Evolutionary conservation across 2,888 invertebrate genomes (phyloP).

Genomic region (Spilarctia lutea): DNA sequence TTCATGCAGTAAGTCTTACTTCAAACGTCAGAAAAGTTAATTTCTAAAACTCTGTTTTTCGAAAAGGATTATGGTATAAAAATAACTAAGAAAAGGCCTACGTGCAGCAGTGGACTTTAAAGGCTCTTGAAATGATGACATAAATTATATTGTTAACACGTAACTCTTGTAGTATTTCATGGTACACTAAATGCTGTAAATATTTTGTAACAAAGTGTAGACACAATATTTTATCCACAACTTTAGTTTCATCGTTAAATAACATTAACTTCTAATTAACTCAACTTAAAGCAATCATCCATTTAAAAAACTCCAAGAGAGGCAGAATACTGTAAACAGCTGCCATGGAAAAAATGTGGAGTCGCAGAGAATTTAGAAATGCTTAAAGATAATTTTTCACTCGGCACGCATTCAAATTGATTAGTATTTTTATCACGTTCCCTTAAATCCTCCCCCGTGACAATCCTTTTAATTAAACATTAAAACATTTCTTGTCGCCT

Average conservation of each 20-base stretch:
- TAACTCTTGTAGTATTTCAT: no score
- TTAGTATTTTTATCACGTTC: slow-evolving; percentile 65
- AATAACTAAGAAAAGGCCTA: not conserved
- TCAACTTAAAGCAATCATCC: not conserved
- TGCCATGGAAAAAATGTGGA: not conserved
- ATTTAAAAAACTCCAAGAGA: slow-evolving; percentile 21
- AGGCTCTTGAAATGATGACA: not conserved
- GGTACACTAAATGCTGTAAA: not conserved
- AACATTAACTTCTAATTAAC: slow-evolving; percentile 20
- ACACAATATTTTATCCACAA: slow-evolving; percentile 5
- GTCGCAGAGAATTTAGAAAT: slow-evolving; percentile 26
- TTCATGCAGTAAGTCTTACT: no score
- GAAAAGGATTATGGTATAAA: not conserved
- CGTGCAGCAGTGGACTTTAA: no score
- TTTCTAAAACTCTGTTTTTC: not conserved
- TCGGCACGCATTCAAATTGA: slow-evolving; percentile 48
- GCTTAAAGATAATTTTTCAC: slow-evolving; percentile 27
- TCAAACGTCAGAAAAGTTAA: not conserved
- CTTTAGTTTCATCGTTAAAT: slow-evolving; percentile 1
- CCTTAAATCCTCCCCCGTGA: slow-evolving; percentile 52
- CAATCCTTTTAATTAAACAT: slow-evolving; percentile 70
- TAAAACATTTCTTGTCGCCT: slow-evolving; percentile 54
- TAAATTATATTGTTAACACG: not conserved
- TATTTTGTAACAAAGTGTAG: not conserved
- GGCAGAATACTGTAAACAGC: slow-evolving; percentile 31